Evolutionary conservation across 2,888 invertebrate genomes (phyloP), one percentile per base, ranked within the genome.

Genomic region (Amorpha juglandis): DNA sequence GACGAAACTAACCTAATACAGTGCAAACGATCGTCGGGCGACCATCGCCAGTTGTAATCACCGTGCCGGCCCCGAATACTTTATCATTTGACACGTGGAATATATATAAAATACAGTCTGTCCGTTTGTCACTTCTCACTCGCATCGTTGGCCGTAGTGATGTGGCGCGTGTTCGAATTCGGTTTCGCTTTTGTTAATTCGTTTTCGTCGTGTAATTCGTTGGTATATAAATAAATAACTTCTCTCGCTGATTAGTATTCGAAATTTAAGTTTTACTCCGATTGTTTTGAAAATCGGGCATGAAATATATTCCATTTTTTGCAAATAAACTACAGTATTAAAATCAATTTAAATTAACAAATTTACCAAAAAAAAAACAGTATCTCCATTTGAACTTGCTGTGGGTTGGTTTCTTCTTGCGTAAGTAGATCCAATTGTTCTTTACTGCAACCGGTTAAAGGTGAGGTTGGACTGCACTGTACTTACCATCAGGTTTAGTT

Each of bases 91-190:
- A 16, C 38, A 58, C 42, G 38, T 12, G 58, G n/a, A 42, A 11
- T 1, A 38, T 12, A 42, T 58, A 58, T 58, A 58, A 58, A 52
- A 58, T 27, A 58, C 58, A 58, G 58, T 58, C 58, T 58, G 58
- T 52, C 33, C 27, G 51, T 58, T 42, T 58, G 58, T 58, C 58
- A 58, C n/a, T 42, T 58, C 58, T 58, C 58, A 58, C 58, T 58
- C 58, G 19, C 53, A 16, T 55, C 53, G 16, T 55, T 2, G 12
- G 12, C 19, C 12, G 42, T 58, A 58, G 58, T 58, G 58, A 58
- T 58, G 58, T 58, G 58, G 42, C 58, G 42, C 2, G 19, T 42
- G 58, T 3, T 12, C 58, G 58, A 58, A 58, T 58, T 58, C 38
- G 42, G 58, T 16, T 58, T 58, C 55, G 55, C 55, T n/a, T n/a